Conservation (phyloP, 30 jellyfish, hydroid and myxozoan genomes). For the Aurelia aurita region DNA sequence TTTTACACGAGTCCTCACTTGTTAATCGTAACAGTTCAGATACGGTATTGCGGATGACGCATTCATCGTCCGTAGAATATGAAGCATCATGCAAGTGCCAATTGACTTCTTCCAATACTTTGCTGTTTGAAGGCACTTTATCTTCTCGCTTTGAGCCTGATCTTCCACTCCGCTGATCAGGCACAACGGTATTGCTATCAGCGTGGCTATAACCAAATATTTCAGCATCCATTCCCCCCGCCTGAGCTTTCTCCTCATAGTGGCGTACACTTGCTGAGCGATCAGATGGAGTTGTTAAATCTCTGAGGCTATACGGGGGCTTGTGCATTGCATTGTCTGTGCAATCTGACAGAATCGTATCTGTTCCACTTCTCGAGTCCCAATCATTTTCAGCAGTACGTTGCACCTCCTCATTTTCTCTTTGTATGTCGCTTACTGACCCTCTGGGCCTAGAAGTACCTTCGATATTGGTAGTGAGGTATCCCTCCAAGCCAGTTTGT, state of each 20-base stretch:
- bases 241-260: no score
- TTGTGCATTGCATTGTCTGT: neutral
- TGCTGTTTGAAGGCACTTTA: neutral
- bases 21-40: constrained; percentile 21
- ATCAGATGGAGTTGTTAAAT: neutral
- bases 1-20: neutral
- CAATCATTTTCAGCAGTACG: neutral
- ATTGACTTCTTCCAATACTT: neutral
- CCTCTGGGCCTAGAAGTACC: neutral
- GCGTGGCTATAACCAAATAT: neutral
- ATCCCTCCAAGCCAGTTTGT: neutral
- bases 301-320: neutral
- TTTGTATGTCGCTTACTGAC: neutral
- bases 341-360: neutral
- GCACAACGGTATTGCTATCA: neutral
- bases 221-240: no score
- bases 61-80: neutral
- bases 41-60: neutral
- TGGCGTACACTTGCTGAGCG: neutral
- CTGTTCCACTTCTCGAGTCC: neutral
- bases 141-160: neutral
- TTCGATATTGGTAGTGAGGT: neutral
- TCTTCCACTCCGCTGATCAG: neutral
- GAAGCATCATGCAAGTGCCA: neutral
- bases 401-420: neutral